phyloP scores from a whole-genome alignment of 2,797 vertebrate species.

The Cetoscarus ocellatus region DNA sequence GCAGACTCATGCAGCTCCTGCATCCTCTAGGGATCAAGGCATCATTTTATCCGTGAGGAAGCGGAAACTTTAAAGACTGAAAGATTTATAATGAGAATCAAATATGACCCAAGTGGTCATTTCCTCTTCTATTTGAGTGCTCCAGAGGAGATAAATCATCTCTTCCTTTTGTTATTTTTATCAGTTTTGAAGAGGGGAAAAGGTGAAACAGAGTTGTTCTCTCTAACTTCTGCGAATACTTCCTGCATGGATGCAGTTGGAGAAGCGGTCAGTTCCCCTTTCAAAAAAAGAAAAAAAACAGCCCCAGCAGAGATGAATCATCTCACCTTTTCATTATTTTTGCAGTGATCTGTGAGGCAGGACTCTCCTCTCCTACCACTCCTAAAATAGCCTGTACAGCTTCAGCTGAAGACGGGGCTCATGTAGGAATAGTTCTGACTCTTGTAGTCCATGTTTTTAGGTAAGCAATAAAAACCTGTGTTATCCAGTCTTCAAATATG shows the following conservation, averaged over 20 bases:
- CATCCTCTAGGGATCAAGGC: not conserved
- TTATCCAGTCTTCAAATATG: conserved; percentile 4
- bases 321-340: too few species aligned
- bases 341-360: not conserved
- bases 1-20: too few species aligned
- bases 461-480: conserved; percentile 15
- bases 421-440: conserved; percentile 7
- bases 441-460: conserved; percentile 3
- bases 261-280: too few species aligned
- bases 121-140: not conserved
- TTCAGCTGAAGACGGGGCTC: conserved; percentile 10
- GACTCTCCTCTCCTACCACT: conserved; percentile 14
- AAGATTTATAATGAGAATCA: too few species aligned
- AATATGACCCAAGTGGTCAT: not conserved
- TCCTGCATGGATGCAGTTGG: not conserved
- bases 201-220: conserved; percentile 1
- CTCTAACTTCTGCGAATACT: conserved; percentile 9
- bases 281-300: too few species aligned
- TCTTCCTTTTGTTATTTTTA: not conserved
- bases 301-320: too few species aligned
- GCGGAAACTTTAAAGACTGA: not conserved
- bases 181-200: not conserved
- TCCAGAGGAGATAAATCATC: conserved; percentile 7
- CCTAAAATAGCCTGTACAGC: not conserved
- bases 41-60: not conserved